Base-by-base conservation (phyloP, 2,888 invertebrate species). In the Tribolium freemani region DNA sequence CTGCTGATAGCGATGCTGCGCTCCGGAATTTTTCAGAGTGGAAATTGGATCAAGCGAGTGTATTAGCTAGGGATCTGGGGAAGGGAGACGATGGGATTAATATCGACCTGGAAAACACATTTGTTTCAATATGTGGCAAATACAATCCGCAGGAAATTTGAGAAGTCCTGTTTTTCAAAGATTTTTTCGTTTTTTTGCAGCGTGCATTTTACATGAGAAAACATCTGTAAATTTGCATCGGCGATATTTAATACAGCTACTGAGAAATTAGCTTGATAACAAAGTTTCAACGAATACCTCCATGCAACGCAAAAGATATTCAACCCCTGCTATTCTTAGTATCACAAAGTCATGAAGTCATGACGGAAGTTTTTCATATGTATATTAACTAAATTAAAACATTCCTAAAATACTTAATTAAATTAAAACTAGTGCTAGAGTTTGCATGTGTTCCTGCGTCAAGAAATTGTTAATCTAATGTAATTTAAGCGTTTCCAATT, bases 31-130 rank as follows among this genome's bases (percentile, higher is more conserved):
- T 78, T 78, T 76, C 48, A 71, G 71, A 69, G 71, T 70, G 74
- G 77, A 78, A 77, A 78, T 77, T 77, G 77, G 75, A 78, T 77
- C 77, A 63, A 44, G 63, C 63, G 31, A 63, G 63, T 63, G 63
- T 63, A 51, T 63, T 63, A 63, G 20, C 60, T 16, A 48, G 63
- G 63, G 63, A 50, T 50, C 48, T 63, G 63, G 63, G 31, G 26
- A 26, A 26, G 26, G 26, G 26, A 72, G 75, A 73, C 74, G 80
- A 83, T 83, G 78, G 78, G 81, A 83, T 82, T 82, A 82, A 81
- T 81, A 82, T 83, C 81, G 81, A 80, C 74, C 80, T 76, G 74
- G 79, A 80, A 82, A 82, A 82, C 81, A 56, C 79, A 82, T 83
- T 83, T 83, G 82, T 82, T 81, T 82, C 82, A 80, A 80, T 81